These are phyloP conservation scores for Gymnothorax javanicus DNA, from an alignment of 2,797 vertebrate genomes.

Conservation along the genomic window DNA sequence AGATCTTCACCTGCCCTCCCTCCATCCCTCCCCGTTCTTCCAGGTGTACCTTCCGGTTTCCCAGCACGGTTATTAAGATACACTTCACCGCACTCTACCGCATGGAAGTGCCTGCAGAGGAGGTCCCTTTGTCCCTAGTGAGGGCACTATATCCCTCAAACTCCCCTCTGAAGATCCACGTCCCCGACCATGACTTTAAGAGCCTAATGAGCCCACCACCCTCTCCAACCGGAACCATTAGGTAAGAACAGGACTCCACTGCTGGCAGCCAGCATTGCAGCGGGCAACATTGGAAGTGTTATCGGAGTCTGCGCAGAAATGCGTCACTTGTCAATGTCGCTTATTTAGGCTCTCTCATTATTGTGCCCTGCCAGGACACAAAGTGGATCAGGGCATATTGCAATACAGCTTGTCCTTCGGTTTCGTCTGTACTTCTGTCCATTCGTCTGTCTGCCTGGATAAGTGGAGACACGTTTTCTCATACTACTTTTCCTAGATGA, in stretches of 20 bases:
- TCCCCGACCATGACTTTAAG: constrained; percentile 94
- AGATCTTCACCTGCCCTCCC: not conserved
- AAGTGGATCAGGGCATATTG: too few relatives aligned
- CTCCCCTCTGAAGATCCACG: constrained; percentile 96
- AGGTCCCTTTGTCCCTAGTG: constrained; percentile 72
- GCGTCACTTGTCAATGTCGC: too few relatives aligned
- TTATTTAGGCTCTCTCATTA: too few relatives aligned
- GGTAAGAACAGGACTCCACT: constrained; percentile 66
- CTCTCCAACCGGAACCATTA: constrained; percentile 96
- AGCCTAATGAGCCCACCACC: constrained; percentile 87
- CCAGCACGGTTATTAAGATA: constrained; percentile 97
- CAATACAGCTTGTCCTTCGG: too few relatives aligned
- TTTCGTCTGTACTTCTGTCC: too few relatives aligned
- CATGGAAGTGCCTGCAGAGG: constrained; percentile 76
- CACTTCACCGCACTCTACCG: constrained; percentile 89
- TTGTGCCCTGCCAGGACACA: too few relatives aligned
- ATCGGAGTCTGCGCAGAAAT: not conserved
- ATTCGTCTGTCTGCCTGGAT: too few relatives aligned
- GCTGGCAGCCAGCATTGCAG: not conserved
- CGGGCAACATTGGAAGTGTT: not conserved
- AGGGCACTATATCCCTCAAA: constrained; percentile 90
- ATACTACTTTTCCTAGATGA: too few relatives aligned
- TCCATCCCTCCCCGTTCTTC: constrained; percentile 20
- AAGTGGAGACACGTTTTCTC: too few relatives aligned
- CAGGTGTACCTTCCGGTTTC: constrained; percentile 95